Conservation (phyloP, 2,797 vertebrate genomes). For the Phalanger gymnotis region DNA sequence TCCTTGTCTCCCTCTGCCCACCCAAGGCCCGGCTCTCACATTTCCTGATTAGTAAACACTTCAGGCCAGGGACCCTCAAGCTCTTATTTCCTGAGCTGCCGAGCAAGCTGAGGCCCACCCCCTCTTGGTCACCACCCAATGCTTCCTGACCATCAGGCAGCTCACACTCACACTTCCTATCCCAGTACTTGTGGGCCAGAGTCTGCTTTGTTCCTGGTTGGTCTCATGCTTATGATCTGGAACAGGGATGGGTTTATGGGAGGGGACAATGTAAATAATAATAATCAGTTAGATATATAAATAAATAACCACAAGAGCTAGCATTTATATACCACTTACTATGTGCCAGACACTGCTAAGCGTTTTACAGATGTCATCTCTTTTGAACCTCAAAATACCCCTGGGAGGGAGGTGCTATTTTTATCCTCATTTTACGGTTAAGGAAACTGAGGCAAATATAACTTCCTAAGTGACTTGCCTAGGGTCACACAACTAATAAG, state of each 20-base stretch:
- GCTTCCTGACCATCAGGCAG: constrained; percentile 52
- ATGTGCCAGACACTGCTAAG: not conserved
- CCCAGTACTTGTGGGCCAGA: constrained; percentile 54
- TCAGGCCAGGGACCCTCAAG: constrained; percentile 59
- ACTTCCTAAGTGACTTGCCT: not conserved
- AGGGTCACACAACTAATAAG: not conserved
- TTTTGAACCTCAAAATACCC: not conserved
- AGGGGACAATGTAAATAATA: not conserved
- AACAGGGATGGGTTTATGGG: not conserved
- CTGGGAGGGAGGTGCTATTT: not conserved
- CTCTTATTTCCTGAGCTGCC: constrained; percentile 71
- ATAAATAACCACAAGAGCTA: not conserved
- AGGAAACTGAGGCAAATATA: not conserved
- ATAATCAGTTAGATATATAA: not conserved
- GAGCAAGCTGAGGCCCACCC: constrained; percentile 49
- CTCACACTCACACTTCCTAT: constrained; percentile 70
- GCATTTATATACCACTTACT: not conserved
- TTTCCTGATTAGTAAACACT: constrained; percentile 80
- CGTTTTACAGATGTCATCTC: not conserved
- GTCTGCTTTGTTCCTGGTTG: not conserved
- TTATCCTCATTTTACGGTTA: not conserved
- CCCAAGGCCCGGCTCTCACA: constrained; percentile 24
- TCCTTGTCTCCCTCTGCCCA: not conserved
- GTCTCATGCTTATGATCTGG: not conserved
- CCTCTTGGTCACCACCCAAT: constrained; percentile 56